Percentiles rank a stretch among this genome's conserved stretches.
These are phyloP conservation scores for Anoura caudifer DNA, from an alignment of 2,113 vertebrate species.

Conservation along the genomic window DNA sequence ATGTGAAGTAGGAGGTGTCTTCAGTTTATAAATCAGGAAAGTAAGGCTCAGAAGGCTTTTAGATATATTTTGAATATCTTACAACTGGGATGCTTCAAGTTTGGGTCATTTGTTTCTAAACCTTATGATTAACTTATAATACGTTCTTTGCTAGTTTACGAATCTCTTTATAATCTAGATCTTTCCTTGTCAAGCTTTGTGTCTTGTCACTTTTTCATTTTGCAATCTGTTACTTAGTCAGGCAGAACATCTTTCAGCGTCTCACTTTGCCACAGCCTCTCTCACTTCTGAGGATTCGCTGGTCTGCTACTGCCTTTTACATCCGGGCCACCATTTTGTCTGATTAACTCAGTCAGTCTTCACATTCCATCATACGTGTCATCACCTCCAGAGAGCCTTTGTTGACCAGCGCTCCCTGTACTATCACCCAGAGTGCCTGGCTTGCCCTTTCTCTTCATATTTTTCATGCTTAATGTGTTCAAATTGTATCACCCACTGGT, in stretches of 20 bases:
- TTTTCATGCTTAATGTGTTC: neutral
- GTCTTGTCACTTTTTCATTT: neutral
- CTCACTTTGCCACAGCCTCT: neutral
- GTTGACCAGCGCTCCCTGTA: neutral
- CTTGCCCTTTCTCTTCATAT: neutral
- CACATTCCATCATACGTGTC: neutral
- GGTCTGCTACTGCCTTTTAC: neutral
- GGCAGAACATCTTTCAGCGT: neutral
- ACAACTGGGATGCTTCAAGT: neutral
- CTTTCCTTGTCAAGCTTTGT: neutral
- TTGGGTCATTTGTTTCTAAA: conserved; percentile 1
- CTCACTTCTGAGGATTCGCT: neutral
- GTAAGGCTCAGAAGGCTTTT: neutral
- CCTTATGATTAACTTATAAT: neutral
- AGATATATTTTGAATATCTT: neutral
- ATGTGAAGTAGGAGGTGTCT: neutral
- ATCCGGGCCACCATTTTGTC: neutral
- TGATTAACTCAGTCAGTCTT: neutral
- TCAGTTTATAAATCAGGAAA: neutral
- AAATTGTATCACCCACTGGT: neutral
- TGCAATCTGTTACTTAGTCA: neutral
- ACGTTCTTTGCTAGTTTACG: neutral
- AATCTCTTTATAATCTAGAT: neutral
- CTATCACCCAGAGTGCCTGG: neutral
- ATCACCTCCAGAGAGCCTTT: neutral